Percentiles rank a stretch among this genome's conserved stretches.
Evolutionary conservation across 1,140 invertebrate species (phyloP).

Genomic region (Heliconius congener): DNA sequence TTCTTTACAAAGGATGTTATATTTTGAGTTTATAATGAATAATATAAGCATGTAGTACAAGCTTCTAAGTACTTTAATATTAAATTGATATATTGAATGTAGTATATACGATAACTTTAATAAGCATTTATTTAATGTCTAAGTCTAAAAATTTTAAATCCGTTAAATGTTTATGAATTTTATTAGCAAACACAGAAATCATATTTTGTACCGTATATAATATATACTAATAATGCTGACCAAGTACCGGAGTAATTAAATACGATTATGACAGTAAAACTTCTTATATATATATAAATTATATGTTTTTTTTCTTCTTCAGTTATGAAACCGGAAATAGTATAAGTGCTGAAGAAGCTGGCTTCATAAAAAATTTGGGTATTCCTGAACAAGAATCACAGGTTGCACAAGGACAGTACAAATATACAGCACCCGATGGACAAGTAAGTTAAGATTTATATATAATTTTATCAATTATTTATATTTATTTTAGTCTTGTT

Average conservation of each 20-base stretch:
- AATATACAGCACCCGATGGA: constrained; percentile 87
- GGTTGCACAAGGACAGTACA: constrained; percentile 83
- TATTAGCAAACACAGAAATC: too few relatives aligned
- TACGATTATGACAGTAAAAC: not conserved
- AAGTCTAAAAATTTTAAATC: too few relatives aligned
- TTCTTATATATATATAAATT: not conserved
- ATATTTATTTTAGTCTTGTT: not conserved
- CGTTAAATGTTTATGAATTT: too few relatives aligned
- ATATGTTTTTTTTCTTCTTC: constrained; percentile 42
- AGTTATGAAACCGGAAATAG: constrained; percentile 85
- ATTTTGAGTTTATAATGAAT: too few relatives aligned
- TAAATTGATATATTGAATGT: too few relatives aligned
- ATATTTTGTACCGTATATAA: too few relatives aligned
- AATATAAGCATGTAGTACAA: too few relatives aligned
- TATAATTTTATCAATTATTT: not conserved
- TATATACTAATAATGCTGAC: not conserved
- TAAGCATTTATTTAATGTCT: too few relatives aligned
- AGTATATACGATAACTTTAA: too few relatives aligned
- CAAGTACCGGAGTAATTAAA: not conserved
- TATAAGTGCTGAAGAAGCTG: constrained; percentile 82
- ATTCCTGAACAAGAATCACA: constrained; percentile 80
- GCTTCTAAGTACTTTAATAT: too few relatives aligned
- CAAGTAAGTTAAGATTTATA: constrained; percentile 72
- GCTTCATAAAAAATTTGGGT: constrained; percentile 80
- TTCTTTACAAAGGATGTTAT: too few relatives aligned